A percentile compares a stretch with the other conserved stretches of the same genome.
Conservation (phyloP, 1,140 invertebrate species). For the Bombus cullumanus region DNA sequence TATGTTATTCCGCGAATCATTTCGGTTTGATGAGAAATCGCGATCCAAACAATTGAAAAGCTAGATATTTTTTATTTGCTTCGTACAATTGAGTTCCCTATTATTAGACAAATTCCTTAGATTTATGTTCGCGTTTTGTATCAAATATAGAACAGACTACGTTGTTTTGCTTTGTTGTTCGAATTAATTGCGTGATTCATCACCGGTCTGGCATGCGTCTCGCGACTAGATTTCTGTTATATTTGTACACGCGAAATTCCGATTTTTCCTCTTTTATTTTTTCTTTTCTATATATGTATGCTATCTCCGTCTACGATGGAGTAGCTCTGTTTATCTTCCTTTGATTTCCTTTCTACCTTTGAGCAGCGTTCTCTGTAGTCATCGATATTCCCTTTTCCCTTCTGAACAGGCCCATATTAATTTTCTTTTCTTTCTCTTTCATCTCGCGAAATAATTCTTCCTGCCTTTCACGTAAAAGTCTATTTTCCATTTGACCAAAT, state of each 20-base stretch:
- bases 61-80: too few species aligned
- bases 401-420: not conserved
- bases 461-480: not conserved
- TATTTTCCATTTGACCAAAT: not conserved
- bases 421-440: not conserved
- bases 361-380: not conserved
- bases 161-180: too few species aligned
- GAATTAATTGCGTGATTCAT: not conserved
- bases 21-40: not conserved
- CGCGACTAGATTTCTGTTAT: not conserved
- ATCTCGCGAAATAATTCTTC: not conserved
- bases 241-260: not conserved
- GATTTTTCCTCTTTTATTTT: too few species aligned
- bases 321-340: constrained; percentile 14
- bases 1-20: not conserved
- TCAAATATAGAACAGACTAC: not conserved
- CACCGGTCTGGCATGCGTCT: too few species aligned
- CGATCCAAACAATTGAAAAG: too few species aligned
- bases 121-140: not conserved
- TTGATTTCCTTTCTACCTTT: constrained; percentile 1
- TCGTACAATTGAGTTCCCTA: not conserved
- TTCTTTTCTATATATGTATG: too few species aligned
- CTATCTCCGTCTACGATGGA: not conserved
- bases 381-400: not conserved
- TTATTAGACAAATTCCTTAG: not conserved